Evolutionary conservation across 2,888 invertebrate genomes (phyloP).

Genomic region (Agonopterix alstromeriana): DNA sequence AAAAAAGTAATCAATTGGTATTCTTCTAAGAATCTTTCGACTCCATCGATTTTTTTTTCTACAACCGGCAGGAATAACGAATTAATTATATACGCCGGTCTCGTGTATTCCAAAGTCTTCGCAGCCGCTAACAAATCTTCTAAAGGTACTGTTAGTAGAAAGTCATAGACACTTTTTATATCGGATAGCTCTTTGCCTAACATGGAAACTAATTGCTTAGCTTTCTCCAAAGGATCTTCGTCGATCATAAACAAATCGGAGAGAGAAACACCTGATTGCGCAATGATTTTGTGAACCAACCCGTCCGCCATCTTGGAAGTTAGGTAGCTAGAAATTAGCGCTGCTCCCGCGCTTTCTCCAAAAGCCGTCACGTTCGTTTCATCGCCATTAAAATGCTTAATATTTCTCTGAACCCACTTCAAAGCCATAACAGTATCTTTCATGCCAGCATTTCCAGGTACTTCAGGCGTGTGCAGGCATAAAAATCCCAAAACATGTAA

Average conservation of each 20-base stretch:
- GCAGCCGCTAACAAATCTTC: conserved; percentile 46
- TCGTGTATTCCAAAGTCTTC: conserved; percentile 30
- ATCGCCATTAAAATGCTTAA: conserved; percentile 50
- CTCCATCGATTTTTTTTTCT: conserved; percentile 42
- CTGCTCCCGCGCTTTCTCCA: conserved; percentile 62
- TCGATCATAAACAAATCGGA: conserved; percentile 45
- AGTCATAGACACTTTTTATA: conserved; percentile 30
- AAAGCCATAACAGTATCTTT: conserved; percentile 56
- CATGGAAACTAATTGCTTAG: conserved; percentile 30
- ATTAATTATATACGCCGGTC: conserved; percentile 27
- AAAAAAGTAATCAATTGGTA: conserved; percentile 32
- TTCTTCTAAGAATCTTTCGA: conserved; percentile 42
- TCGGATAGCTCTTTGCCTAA: conserved; percentile 37
- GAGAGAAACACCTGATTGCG: conserved; percentile 44
- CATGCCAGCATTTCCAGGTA: conserved; percentile 54
- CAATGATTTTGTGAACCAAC: conserved; percentile 44
- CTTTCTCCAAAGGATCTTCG: conserved; percentile 44
- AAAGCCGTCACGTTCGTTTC: conserved; percentile 41
- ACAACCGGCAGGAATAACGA: conserved; percentile 46
- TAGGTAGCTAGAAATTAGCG: conserved; percentile 33
- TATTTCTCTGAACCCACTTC: conserved; percentile 55
- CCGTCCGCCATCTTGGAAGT: conserved; percentile 46
- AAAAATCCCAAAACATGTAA: conserved; percentile 53
- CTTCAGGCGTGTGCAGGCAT: conserved; percentile 49
- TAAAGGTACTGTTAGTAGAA: conserved; percentile 29